Conservation (phyloP, 92 coral and sea anemone genomes). For the Palythoa grandiflora region DNA sequence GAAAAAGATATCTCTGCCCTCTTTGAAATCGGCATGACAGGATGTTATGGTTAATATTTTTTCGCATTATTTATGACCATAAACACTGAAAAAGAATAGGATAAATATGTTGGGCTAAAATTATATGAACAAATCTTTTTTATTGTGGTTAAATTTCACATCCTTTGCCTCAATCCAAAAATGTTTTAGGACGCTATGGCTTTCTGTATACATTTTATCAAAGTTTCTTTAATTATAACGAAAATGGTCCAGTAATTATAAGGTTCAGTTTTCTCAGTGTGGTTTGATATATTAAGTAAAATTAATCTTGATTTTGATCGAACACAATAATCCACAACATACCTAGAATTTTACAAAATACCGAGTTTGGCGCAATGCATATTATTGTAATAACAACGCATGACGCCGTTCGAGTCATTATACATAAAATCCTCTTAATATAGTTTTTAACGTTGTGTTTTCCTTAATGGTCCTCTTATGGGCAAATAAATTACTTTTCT, state of each 20-base stretch:
- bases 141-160: not conserved
- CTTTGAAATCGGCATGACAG: not conserved
- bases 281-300: too few species aligned
- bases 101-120: not conserved
- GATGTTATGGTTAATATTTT: not conserved
- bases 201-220: too few species aligned
- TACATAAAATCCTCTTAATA: not conserved
- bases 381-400: not conserved
- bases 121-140: not conserved
- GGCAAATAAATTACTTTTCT: not conserved
- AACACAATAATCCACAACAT: too few species aligned
- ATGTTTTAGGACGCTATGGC: too few species aligned
- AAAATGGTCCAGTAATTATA: too few species aligned
- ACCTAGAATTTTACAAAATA: not conserved
- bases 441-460: not conserved
- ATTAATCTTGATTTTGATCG: too few species aligned
- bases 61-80: not conserved
- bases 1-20: too few species aligned
- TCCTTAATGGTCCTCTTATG: not conserved
- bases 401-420: not conserved
- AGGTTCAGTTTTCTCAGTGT: too few species aligned
- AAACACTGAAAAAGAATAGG: not conserved
- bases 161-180: not conserved
- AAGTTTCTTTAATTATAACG: too few species aligned
- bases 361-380: not conserved